A percentile compares a stretch with the other conserved stretches of the same genome.
Evolutionary conservation across 2,113 vertebrate genomes (phyloP).

Genomic region (Myrmophylax atrothorax): DNA sequence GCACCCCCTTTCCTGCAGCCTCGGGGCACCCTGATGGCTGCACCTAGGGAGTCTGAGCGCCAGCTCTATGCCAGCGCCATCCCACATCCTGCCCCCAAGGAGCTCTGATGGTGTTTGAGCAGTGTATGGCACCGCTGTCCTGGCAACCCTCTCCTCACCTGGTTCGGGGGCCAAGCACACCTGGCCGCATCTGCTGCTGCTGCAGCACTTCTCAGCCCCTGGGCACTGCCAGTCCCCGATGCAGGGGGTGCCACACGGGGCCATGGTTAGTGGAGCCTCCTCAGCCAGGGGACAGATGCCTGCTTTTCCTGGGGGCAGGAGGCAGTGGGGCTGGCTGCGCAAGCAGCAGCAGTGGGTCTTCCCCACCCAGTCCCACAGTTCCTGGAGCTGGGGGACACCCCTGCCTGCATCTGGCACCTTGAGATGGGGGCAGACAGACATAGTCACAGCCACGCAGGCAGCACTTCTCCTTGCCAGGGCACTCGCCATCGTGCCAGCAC

Average conservation of each 20-base stretch:
- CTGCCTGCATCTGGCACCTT: not conserved
- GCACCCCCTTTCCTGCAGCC: not conserved
- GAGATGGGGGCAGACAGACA: not conserved
- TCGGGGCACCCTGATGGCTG: rapidly evolving
- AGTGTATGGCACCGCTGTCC: rapidly evolving
- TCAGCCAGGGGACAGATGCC: slow-evolving; percentile 19
- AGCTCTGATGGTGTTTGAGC: rapidly evolving
- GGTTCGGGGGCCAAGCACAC: not conserved
- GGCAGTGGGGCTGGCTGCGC: not conserved
- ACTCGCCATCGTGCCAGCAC: not conserved
- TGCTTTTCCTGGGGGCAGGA: slow-evolving; percentile 9
- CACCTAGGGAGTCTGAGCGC: not conserved
- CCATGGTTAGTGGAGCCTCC: rapidly evolving
- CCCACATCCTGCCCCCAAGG: rapidly evolving
- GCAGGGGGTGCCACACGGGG: not conserved
- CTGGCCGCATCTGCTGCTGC: not conserved
- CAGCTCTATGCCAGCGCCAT: rapidly evolving
- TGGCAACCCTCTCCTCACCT: not conserved
- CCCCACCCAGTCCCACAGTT: not conserved
- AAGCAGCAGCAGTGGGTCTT: rapidly evolving
- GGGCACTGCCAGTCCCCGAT: slow-evolving; percentile 22
- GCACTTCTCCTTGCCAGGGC: slow-evolving; percentile 8
- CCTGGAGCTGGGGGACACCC: not conserved
- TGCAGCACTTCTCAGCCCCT: not conserved
- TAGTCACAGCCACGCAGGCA: not conserved